Base-by-base conservation (phyloP, 2,888 invertebrate genomes). In the Saturnia pavonia region DNA sequence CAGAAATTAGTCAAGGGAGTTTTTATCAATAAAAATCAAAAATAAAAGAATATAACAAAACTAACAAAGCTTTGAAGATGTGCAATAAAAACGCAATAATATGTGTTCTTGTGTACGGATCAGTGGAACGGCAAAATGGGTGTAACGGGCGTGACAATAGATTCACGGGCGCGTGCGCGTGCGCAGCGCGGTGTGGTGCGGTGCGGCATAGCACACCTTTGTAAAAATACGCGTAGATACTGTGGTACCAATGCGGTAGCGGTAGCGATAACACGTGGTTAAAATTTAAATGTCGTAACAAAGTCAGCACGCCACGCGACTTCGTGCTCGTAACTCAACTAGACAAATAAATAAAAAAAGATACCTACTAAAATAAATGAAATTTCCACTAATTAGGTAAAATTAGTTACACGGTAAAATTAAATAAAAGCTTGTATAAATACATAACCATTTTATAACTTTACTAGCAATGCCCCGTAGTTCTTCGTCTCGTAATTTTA, bases 1-100 rank as follows among this genome's bases (percentile, higher is more conserved):
- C 87, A 22, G 40, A 65, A 34, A 65, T 65, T 65, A 65, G 65
- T 65, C 65, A 40, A 65, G 65, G 65, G 22, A 65, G 65, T 65
- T 65, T 65, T 65, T 65, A 65, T 85, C 82, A 81, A 84, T 88
- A 91, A 92, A 92, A 91, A 91, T 85, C 85, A 65, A 66, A 68
- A 71, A 68, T 51, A 68, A 71, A 65, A 71, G 68, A 68, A n/a
- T 78, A 76, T 79, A 87, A 90, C 87, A 89, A 88, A 88, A 81
- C 82, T 87, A 90, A 92, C 91, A 92, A 92, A 86, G 87, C 88
- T 89, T 87, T 91, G 90, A 92, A 91, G 93, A 92, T 91, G 91
- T 87, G 91, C 88, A 91, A 93, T 92, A 90, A 92, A 92, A 91
- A 91, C 85, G 91, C 87, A 91, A 91, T 93, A 91, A 91, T 84